Conservation (phyloP, 2,888 invertebrate species). For the Eilema sororculum region DNA sequence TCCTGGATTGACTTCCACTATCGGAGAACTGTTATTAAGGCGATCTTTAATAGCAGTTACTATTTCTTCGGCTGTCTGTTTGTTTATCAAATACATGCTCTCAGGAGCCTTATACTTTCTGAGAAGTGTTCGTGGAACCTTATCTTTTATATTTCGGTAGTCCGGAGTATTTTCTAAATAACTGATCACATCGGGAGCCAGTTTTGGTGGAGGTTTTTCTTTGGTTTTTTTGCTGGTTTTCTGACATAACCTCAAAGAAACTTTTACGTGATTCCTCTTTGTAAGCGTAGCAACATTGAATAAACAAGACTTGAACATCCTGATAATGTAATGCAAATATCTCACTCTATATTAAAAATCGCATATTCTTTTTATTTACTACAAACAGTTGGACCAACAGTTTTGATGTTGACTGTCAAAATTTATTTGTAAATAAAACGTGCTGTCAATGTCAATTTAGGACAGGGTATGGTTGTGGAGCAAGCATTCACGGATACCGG, state of each 20-base stretch:
- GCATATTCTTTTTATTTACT: not conserved
- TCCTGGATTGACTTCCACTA: slow-evolving; percentile 91
- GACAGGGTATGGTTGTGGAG: too few species aligned
- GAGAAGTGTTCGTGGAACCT: slow-evolving; percentile 70
- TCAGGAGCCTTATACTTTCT: slow-evolving; percentile 75
- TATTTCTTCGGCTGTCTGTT: slow-evolving; percentile 73
- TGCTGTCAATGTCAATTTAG: not conserved
- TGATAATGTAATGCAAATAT: not conserved
- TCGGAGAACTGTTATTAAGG: slow-evolving; percentile 64
- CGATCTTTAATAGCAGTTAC: slow-evolving; percentile 66
- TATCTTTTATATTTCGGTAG: slow-evolving; percentile 65
- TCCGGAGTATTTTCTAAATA: slow-evolving; percentile 70
- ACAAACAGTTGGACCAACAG: not conserved
- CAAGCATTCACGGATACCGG: too few species aligned
- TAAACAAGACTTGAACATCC: slow-evolving; percentile 41
- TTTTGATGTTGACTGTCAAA: not conserved
- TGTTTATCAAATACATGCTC: slow-evolving; percentile 80
- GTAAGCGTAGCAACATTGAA: slow-evolving; percentile 8
- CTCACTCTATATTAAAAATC: not conserved
- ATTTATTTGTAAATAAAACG: not conserved
- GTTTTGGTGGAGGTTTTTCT: slow-evolving; percentile 63
- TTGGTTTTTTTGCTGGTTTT: slow-evolving; percentile 60
- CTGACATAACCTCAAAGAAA: slow-evolving; percentile 62
- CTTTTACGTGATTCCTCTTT: slow-evolving; percentile 29
- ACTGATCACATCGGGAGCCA: slow-evolving; percentile 70